Percentiles rank a stretch among this genome's conserved stretches.
Evolutionary conservation across 2,797 vertebrate species (phyloP).

Genomic region (Hyperoplus immaculatus): DNA sequence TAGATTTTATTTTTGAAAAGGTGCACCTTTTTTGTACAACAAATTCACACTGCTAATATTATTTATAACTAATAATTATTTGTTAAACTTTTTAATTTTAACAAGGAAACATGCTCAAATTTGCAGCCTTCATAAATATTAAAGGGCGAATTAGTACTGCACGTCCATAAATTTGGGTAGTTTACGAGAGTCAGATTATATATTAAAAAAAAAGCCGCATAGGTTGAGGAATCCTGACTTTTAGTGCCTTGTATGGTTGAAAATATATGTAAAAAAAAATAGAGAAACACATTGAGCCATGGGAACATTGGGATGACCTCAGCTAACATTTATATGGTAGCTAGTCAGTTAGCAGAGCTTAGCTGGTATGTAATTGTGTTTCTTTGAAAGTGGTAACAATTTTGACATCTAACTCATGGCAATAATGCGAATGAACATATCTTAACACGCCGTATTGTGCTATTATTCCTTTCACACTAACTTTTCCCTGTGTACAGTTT

Average conservation of each 20-base stretch:
- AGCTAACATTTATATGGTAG: not conserved
- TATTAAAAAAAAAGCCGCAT: not conserved
- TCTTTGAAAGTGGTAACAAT: not conserved
- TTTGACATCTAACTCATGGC: not conserved
- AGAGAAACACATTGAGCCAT: too few relatives aligned
- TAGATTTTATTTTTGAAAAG: not conserved
- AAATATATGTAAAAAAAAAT: not conserved
- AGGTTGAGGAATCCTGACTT: not conserved
- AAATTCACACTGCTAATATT: not conserved
- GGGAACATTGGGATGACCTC: too few relatives aligned
- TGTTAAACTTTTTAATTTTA: not conserved
- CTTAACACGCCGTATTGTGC: not conserved
- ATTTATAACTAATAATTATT: not conserved
- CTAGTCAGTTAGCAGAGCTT: not conserved
- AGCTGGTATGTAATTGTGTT: not conserved
- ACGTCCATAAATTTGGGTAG: not conserved
- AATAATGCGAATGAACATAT: not conserved
- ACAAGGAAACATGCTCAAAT: not conserved
- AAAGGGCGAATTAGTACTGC: not conserved
- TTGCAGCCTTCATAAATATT: not conserved
- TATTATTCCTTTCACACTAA: not conserved
- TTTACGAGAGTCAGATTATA: not conserved
- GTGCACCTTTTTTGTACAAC: too few relatives aligned
- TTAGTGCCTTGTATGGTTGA: not conserved
- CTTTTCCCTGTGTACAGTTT: conserved; percentile 81